Conservation (phyloP, 2,888 invertebrate genomes). For the Matsumyia berberina region DNA sequence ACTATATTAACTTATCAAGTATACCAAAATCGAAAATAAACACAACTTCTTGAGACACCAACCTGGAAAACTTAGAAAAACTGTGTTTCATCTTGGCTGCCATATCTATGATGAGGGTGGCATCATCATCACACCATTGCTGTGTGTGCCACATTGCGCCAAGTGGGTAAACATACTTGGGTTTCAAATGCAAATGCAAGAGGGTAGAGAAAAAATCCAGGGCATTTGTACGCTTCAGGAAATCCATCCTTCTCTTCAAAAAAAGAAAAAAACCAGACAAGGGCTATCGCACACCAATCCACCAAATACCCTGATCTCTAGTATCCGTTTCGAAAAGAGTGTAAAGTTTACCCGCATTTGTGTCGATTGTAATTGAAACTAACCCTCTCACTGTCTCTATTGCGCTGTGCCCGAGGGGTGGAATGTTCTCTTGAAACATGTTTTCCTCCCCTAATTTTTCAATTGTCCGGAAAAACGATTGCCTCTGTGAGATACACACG, state of each 20-base stretch:
- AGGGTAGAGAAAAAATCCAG: conserved; percentile 40
- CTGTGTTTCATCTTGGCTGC: not conserved
- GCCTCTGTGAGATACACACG: conserved; percentile 57
- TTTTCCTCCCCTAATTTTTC: conserved; percentile 72
- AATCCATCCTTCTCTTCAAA: conserved; percentile 35
- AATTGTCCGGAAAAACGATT: conserved; percentile 75
- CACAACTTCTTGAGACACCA: conserved; percentile 63
- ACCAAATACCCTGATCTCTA: conserved; percentile 52
- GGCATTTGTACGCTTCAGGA: conserved; percentile 62
- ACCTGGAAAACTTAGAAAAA: conserved; percentile 56
- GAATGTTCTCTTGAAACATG: conserved; percentile 37
- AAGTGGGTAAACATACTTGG: conserved; percentile 65
- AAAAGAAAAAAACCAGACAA: conserved; percentile 25
- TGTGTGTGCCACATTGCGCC: conserved; percentile 22
- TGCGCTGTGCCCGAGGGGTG: not conserved
- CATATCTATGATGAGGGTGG: conserved; percentile 28
- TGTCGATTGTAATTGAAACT: conserved; percentile 65
- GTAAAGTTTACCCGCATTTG: conserved; percentile 59
- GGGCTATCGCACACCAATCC: conserved; percentile 54
- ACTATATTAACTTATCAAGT: conserved; percentile 51
- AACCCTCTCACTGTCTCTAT: not conserved
- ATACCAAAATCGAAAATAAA: conserved; percentile 57
- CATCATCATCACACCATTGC: conserved; percentile 2
- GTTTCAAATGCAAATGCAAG: conserved; percentile 58
- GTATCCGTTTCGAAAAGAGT: conserved; percentile 48